These are phyloP conservation scores for Bombus fervidus DNA, from an alignment of 1,140 invertebrate genomes.

Conservation along the genomic window DNA sequence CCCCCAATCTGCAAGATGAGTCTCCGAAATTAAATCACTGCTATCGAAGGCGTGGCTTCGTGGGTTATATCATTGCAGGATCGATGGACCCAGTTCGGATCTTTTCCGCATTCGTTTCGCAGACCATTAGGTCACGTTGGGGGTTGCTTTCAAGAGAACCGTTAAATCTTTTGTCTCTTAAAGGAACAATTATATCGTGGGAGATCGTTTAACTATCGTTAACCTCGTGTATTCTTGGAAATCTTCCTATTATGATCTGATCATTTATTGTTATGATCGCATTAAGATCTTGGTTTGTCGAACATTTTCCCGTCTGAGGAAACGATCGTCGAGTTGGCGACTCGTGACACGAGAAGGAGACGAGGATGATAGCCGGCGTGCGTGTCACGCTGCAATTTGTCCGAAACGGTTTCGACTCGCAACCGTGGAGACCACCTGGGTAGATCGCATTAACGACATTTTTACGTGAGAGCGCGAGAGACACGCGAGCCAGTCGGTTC, in stretches of 20 bases:
- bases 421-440: slow-evolving; percentile 45
- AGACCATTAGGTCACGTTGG: slow-evolving; percentile 73
- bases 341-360: slow-evolving; percentile 7
- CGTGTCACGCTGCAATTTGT: slow-evolving; percentile 66
- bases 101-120: slow-evolving; percentile 74
- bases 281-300: no score
- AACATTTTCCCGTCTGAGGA: background rate
- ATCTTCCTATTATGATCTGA: background rate
- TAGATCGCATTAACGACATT: slow-evolving; percentile 70
- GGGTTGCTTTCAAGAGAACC: slow-evolving; percentile 45
- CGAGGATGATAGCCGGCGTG: slow-evolving; percentile 25
- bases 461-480: slow-evolving; percentile 63
- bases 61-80: slow-evolving; percentile 24
- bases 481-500: slow-evolving; percentile 31
- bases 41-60: slow-evolving; percentile 58
- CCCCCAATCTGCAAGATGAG: slow-evolving; percentile 77
- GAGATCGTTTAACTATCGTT: background rate
- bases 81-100: slow-evolving; percentile 58
- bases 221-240: background rate
- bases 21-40: slow-evolving; percentile 75
- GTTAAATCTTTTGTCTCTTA: slow-evolving; percentile 22
- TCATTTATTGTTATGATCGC: no score
- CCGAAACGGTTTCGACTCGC: slow-evolving; percentile 59
- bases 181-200: background rate
- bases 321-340: background rate